Percentiles rank a stretch among this genome's conserved stretches.
Conservation (phyloP, 2,888 invertebrate genomes). For the Thecocarcelia acutangulata region DNA sequence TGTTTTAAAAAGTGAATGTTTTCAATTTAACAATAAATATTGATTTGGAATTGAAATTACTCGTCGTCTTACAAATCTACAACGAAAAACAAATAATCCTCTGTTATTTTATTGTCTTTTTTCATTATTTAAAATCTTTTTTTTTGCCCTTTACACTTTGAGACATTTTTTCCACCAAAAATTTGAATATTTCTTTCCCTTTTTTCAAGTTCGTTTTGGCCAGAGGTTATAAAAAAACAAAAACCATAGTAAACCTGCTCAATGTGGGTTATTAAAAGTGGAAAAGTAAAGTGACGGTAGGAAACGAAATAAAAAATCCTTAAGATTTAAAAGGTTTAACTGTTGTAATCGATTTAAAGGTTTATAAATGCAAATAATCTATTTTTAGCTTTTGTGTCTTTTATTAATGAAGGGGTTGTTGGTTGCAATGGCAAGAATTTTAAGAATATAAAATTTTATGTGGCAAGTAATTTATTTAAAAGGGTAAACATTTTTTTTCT, state of each 20-base stretch:
- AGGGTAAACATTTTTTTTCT: constrained; percentile 19
- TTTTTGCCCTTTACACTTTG: constrained; percentile 35
- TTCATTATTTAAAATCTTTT: constrained; percentile 69
- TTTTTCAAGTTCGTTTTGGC: constrained; percentile 42
- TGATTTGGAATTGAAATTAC: constrained; percentile 70
- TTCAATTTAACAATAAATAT: constrained; percentile 56
- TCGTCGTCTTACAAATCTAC: constrained; percentile 41
- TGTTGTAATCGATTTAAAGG: constrained; percentile 64
- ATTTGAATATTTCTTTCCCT: constrained; percentile 22
- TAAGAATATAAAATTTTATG: constrained; percentile 33
- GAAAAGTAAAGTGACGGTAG: constrained; percentile 41
- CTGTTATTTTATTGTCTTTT: not conserved
- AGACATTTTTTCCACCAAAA: constrained; percentile 38
- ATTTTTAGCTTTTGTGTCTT: constrained; percentile 16
- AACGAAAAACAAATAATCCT: constrained; percentile 1
- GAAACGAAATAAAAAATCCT: constrained; percentile 26
- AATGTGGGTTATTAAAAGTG: constrained; percentile 71
- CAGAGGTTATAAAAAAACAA: constrained; percentile 10
- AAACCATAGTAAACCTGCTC: constrained; percentile 11
- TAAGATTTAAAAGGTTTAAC: constrained; percentile 47
- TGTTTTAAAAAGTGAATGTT: constrained; percentile 12
- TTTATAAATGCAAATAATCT: constrained; percentile 60
- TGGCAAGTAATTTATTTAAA: constrained; percentile 52
- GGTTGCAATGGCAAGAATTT: constrained; percentile 9
- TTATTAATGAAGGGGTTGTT: constrained; percentile 5